Percentiles rank a stretch among this genome's conserved stretches.
These are phyloP conservation scores for Limenitis camilla DNA, from an alignment of 2,888 invertebrate genomes.

Conservation along the genomic window DNA sequence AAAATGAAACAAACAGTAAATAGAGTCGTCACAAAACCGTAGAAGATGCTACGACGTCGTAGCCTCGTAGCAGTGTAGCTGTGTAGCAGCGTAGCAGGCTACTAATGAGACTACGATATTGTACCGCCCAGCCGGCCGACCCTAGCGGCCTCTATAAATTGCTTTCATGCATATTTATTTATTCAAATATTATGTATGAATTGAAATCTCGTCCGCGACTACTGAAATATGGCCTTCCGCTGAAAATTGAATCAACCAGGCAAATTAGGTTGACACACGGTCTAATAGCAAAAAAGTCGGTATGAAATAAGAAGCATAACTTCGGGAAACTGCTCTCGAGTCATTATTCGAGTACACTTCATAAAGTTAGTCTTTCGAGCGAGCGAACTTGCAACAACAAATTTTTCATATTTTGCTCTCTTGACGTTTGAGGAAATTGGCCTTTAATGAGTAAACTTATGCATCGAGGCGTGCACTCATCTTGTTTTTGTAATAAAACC, in stretches of 20 bases:
- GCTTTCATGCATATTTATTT: conserved; percentile 75
- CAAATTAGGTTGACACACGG: conserved; percentile 54
- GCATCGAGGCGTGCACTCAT: conserved; percentile 33
- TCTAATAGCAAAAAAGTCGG: conserved; percentile 32
- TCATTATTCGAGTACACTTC: conserved; percentile 40
- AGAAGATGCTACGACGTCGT: conserved; percentile 38
- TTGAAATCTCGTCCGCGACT: conserved; percentile 67
- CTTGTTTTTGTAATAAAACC: conserved; percentile 29
- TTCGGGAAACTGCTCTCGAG: conserved; percentile 32
- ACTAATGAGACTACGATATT: conserved; percentile 68
- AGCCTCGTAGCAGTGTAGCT: conserved; percentile 43
- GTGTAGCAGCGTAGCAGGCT: conserved; percentile 43
- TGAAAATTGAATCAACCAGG: conserved; percentile 64
- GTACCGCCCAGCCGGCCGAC: conserved; percentile 48
- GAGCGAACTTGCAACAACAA: conserved; percentile 34
- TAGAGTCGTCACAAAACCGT: conserved; percentile 33
- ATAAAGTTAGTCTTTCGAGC: conserved; percentile 34
- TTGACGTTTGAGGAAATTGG: conserved; percentile 46
- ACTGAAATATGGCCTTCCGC: conserved; percentile 61
- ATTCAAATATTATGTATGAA: conserved; percentile 73
- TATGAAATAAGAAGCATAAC: conserved; percentile 30
- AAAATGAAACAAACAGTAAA: neutral
- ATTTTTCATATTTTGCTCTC: conserved; percentile 42
- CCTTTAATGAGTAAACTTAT: conserved; percentile 51
- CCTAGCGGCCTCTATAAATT: conserved; percentile 65